These are phyloP conservation scores for Semnornis frantzii DNA, from an alignment of 2,113 vertebrate genomes.

Conservation along the genomic window DNA sequence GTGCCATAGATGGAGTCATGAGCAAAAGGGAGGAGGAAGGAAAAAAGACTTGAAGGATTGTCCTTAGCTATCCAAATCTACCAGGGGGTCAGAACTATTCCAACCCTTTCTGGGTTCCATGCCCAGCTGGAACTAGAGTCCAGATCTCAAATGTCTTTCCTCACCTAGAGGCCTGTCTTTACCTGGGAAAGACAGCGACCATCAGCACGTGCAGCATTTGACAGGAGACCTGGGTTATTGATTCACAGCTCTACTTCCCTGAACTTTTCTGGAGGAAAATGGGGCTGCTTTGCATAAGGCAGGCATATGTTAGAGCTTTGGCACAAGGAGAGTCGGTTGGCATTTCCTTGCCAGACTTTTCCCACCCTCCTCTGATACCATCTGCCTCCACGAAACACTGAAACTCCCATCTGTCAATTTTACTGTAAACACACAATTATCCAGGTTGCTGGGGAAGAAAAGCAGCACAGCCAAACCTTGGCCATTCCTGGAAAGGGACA, in stretches of 20 bases:
- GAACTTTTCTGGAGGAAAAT: constrained; percentile 35
- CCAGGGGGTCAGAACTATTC: not conserved
- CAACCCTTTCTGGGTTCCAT: accelerated
- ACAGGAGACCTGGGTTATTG: constrained; percentile 50
- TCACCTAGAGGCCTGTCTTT: not conserved
- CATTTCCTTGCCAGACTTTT: constrained; percentile 67
- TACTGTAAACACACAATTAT: constrained; percentile 67
- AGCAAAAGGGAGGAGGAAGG: not conserved
- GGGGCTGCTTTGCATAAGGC: constrained; percentile 65
- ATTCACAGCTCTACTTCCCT: constrained; percentile 55
- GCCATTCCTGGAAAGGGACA: not conserved
- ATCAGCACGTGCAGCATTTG: constrained; percentile 8
- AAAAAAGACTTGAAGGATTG: not conserved
- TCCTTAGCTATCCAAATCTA: not conserved
- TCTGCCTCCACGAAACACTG: constrained; percentile 59
- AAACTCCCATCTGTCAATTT: constrained; percentile 72
- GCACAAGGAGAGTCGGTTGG: constrained; percentile 47
- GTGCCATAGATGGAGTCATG: not conserved
- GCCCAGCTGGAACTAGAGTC: not conserved
- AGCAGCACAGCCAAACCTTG: not conserved
- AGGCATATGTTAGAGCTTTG: constrained; percentile 70
- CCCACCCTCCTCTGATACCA: constrained; percentile 72
- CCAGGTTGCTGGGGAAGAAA: constrained; percentile 26
- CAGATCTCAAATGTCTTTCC: not conserved
- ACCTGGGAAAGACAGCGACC: constrained; percentile 29